phyloP scores from a whole-genome alignment of 2,888 invertebrate genomes.

The Deroplatys truncata region DNA sequence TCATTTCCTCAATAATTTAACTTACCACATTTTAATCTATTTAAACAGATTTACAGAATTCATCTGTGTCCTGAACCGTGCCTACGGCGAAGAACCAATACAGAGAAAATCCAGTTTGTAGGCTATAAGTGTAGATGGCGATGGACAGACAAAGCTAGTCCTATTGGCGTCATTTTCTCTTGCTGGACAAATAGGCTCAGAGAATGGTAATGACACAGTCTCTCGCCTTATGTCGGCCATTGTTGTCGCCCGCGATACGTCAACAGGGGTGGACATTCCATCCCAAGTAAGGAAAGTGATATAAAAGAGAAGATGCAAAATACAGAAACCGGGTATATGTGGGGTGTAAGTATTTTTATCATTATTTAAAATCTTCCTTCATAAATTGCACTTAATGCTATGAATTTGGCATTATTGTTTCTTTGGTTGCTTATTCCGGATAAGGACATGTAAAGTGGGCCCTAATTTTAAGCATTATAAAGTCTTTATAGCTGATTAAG shows the following conservation, averaged over 20 bases:
- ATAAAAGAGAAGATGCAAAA: no score
- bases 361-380: no score
- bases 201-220: not conserved
- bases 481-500: no score
- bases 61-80: not conserved
- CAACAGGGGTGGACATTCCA: not conserved
- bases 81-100: not conserved
- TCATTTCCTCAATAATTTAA: no score
- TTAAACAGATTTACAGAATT: not conserved
- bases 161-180: not conserved
- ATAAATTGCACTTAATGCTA: no score
- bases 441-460: no score
- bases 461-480: no score
- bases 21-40: not conserved
- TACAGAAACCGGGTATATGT: no score
- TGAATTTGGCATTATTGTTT: no score
- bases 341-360: no score
- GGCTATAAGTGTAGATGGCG: not conserved
- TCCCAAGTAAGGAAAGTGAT: no score
- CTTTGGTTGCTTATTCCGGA: no score
- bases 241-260: not conserved
- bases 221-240: not conserved
- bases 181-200: not conserved
- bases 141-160: not conserved
- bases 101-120: not conserved